These are phyloP conservation scores for Aphodius sticticus DNA, from an alignment of 2,888 invertebrate species.

Conservation along the genomic window DNA sequence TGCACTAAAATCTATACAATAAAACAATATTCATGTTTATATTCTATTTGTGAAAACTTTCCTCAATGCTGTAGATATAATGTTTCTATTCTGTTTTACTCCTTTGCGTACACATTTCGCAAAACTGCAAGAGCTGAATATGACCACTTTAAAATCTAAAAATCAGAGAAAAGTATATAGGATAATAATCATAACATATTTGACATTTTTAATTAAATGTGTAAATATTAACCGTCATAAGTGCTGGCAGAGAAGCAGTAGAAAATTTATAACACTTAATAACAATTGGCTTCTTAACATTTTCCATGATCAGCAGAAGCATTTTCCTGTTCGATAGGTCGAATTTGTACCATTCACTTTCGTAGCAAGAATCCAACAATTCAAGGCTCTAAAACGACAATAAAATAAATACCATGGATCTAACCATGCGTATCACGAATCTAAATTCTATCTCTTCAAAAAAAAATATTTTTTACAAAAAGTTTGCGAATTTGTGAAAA, in stretches of 20 bases:
- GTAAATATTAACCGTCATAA: neutral
- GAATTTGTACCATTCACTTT: slow-evolving; percentile 18
- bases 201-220: neutral
- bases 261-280: slow-evolving; percentile 12
- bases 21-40: neutral
- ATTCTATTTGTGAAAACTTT: neutral
- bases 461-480: too few species aligned
- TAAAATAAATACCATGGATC: too few species aligned
- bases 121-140: slow-evolving; percentile 9
- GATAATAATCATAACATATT: neutral
- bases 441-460: too few species aligned
- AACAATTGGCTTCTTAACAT: slow-evolving; percentile 9
- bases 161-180: neutral
- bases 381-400: neutral
- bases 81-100: neutral
- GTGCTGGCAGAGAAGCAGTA: neutral
- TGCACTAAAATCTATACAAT: neutral
- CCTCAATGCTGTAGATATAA: neutral
- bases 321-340: slow-evolving; percentile 10
- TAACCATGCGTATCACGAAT: too few species aligned
- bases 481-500: too few species aligned
- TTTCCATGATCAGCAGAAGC: slow-evolving; percentile 18
- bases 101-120: neutral
- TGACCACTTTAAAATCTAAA: slow-evolving; percentile 19
- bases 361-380: slow-evolving; percentile 10